A percentile compares a stretch with the other conserved stretches of the same genome.
Evolutionary conservation across 1,140 invertebrate species (phyloP).

Genomic region (Eueides isabella): DNA sequence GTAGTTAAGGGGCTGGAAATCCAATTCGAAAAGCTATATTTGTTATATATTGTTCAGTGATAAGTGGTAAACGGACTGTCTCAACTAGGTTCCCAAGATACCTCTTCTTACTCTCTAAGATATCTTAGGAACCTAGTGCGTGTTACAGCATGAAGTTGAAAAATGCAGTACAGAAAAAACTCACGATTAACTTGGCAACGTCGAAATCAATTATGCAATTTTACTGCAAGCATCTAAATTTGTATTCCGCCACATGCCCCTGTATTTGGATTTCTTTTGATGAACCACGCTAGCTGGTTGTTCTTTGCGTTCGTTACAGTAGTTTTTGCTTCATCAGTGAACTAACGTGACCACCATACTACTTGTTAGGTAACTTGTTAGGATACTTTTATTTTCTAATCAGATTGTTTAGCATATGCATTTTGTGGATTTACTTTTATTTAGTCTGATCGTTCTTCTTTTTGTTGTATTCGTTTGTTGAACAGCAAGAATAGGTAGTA

Average conservation of each 20-base stretch:
- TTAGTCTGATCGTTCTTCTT: background rate
- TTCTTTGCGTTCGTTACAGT: constrained; percentile 7
- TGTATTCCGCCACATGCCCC: constrained; percentile 46
- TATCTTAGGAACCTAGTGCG: too few species aligned
- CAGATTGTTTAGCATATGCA: background rate
- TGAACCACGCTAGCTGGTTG: constrained; percentile 28
- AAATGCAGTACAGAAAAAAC: background rate
- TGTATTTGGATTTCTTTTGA: constrained; percentile 53
- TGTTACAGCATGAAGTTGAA: too few species aligned
- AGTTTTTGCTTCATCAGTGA: constrained; percentile 9
- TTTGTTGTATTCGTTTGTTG: background rate
- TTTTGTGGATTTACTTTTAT: background rate
- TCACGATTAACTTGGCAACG: constrained; percentile 48
- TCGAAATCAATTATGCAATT: constrained; percentile 75
- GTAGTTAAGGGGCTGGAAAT: too few species aligned
- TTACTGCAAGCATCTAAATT: constrained; percentile 48
- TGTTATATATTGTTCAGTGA: too few species aligned
- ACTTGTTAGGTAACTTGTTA: background rate
- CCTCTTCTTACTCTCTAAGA: too few species aligned
- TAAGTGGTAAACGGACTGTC: too few species aligned
- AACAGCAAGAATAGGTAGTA: too few species aligned
- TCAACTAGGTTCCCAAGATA: too few species aligned
- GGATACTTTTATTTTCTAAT: constrained; percentile 13
- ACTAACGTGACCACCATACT: constrained; percentile 10
- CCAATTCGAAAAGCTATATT: too few species aligned